Evolutionary conservation across 2,888 invertebrate genomes (phyloP), one percentile per base, ranked within the genome.

Genomic region (Eurytoma californica): DNA sequence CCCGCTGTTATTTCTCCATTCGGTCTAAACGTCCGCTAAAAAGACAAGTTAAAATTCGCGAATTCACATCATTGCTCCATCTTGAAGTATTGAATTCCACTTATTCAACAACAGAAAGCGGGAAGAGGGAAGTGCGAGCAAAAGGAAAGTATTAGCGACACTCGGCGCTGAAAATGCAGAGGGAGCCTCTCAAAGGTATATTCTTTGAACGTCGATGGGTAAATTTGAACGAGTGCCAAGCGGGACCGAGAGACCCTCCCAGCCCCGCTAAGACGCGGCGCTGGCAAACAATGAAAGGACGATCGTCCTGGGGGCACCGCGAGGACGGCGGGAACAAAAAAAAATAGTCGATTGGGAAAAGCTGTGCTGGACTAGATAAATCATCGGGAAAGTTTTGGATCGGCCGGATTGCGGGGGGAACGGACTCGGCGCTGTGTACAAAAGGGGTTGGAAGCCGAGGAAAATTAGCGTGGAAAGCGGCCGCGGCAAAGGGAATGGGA

Each of bases 151-250:
- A 57, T 66, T 47, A 58, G 24, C 53, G 60, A 65, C 57, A 72
- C 67, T 72, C 49, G 70, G 60, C 76, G 69, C 49, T 81, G 20
- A 72, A 80, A 70, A 73, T 66, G 9, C 63, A 14, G 49, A 13
- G 39, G 39, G 24, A 72, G 55, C 63, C 65, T 24, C 49, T 77
- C 18, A 65, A 39, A 63, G 73, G 69, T 58, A 66, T n/a, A 70
- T 55, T 69, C 65, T 79, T 72, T 67, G 3, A 51, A 20, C 60
- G 18, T 76, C 72, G 2, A 67, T 7, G 53, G 16, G n/a, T 75
- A 72, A 55, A 76, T 80, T 84, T 84, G 84, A 84, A 83, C 81
- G 72, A 72, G 66, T 63, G 83, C 84, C 84, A 84, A 84, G 69
- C 80, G 67, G 69, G 73, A 63, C 77, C 79, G 0, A 0, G 39